These are phyloP conservation scores for Myripristis murdjan DNA, from an alignment of 2,797 vertebrate genomes.

Conservation along the genomic window DNA sequence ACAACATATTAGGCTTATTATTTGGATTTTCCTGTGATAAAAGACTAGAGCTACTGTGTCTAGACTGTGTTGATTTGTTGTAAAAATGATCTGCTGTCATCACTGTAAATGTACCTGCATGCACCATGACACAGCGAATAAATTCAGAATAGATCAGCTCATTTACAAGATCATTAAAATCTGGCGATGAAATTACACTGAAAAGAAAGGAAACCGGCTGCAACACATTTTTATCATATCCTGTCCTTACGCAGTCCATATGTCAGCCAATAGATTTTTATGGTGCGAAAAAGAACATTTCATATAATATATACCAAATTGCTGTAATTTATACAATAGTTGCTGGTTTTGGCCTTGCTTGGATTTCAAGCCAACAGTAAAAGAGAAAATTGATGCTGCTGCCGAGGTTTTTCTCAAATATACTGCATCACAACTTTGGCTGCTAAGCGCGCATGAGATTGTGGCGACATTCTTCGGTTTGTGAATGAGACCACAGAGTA, in stretches of 20 bases:
- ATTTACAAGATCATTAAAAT: constrained; percentile 9
- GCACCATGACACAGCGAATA: constrained; percentile 1
- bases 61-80: too few species aligned
- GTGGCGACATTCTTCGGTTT: constrained; percentile 84
- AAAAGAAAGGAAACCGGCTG: constrained; percentile 14
- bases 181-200: neutral
- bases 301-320: constrained; percentile 59
- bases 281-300: constrained; percentile 52
- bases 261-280: constrained; percentile 48
- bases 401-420: constrained; percentile 67
- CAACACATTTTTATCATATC: neutral
- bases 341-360: constrained; percentile 69
- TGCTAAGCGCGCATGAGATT: constrained; percentile 77
- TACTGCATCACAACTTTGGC: constrained; percentile 75
- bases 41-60: too few species aligned
- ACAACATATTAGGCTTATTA: neutral
- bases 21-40: constrained; percentile 10
- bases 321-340: constrained; percentile 76
- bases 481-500: constrained; percentile 80
- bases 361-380: constrained; percentile 68
- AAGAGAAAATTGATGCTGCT: constrained; percentile 81
- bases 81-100: neutral
- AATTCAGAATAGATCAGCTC: constrained; percentile 5
- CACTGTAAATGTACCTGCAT: constrained; percentile 1
- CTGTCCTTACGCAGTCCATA: constrained; percentile 26